Evolutionary conservation across 2,797 vertebrate species (phyloP).

Genomic region (Rhodeus uyekii): DNA sequence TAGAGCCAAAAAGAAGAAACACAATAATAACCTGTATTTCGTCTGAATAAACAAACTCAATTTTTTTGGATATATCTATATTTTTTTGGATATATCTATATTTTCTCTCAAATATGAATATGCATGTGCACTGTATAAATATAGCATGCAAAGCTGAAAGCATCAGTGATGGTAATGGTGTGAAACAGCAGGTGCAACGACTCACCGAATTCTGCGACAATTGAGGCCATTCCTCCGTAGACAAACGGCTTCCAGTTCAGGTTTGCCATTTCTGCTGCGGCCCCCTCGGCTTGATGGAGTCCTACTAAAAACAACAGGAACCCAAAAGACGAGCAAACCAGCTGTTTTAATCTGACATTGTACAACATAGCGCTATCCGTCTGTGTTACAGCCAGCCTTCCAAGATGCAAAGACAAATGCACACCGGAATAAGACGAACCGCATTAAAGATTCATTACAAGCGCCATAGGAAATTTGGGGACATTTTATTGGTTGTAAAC

Average conservation of each 20-base stretch:
- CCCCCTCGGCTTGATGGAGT: conserved; percentile 79
- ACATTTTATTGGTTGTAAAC: conserved; percentile 61
- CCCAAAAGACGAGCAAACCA: conserved; percentile 69
- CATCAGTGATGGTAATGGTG: background rate
- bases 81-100: background rate
- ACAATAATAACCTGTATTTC: background rate
- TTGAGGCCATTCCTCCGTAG: conserved; percentile 94
- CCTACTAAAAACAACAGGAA: conserved; percentile 76
- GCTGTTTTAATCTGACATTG: conserved; percentile 68
- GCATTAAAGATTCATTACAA: conserved; percentile 44
- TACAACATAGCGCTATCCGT: conserved; percentile 69
- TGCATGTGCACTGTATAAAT: background rate
- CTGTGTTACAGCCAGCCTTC: conserved; percentile 57
- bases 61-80: background rate
- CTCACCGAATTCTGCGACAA: conserved; percentile 94
- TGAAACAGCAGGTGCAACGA: conserved; percentile 41
- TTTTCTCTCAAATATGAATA: background rate
- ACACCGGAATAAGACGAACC: conserved; percentile 72
- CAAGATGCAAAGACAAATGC: conserved; percentile 72
- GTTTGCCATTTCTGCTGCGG: conserved; percentile 83
- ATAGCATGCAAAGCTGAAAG: background rate
- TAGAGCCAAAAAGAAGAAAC: background rate
- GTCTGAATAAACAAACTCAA: background rate
- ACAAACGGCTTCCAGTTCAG: conserved; percentile 97
- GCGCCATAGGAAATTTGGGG: conserved; percentile 41